Conservation (phyloP, 2,888 invertebrate genomes). For the Coenonympha arcania region DNA sequence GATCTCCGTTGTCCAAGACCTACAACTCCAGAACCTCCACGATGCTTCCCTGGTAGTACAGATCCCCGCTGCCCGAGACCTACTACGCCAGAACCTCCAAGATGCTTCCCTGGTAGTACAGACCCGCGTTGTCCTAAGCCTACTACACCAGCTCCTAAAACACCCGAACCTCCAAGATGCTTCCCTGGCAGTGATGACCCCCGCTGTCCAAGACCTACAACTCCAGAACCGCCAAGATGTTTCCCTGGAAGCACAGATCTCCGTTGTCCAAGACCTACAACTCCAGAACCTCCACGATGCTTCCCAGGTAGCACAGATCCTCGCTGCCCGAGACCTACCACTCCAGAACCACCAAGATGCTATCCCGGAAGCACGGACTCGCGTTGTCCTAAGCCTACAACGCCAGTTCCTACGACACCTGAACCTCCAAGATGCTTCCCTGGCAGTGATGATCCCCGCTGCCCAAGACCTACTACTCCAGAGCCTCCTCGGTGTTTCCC, state of each 20-base stretch:
- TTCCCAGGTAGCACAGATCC: not conserved
- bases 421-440: conserved; percentile 31
- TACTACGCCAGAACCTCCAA: conserved; percentile 28
- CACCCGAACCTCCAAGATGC: conserved; percentile 33
- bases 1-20: not conserved
- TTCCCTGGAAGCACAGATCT: not conserved
- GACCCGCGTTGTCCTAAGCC: conserved; percentile 32
- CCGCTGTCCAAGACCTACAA: conserved; percentile 26
- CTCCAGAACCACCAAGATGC: conserved; percentile 22
- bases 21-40: not conserved
- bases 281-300: not conserved
- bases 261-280: not conserved
- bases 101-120: conserved; percentile 29
- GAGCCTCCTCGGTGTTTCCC: not conserved
- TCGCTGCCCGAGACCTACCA: not conserved
- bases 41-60: not conserved
- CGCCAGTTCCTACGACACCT: conserved; percentile 23
- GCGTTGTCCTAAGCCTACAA: conserved; percentile 33
- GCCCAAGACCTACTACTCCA: not conserved
- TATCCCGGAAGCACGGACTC: conserved; percentile 36
- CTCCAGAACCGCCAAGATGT: not conserved
- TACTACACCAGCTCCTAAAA: conserved; percentile 32
- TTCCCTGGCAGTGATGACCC: conserved; percentile 39
- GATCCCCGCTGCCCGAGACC: not conserved
- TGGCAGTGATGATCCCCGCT: conserved; percentile 23